Percentiles rank a stretch among this genome's conserved stretches.
Evolutionary conservation across 2,113 vertebrate genomes (phyloP).

Genomic region (Azemiops feae): DNA sequence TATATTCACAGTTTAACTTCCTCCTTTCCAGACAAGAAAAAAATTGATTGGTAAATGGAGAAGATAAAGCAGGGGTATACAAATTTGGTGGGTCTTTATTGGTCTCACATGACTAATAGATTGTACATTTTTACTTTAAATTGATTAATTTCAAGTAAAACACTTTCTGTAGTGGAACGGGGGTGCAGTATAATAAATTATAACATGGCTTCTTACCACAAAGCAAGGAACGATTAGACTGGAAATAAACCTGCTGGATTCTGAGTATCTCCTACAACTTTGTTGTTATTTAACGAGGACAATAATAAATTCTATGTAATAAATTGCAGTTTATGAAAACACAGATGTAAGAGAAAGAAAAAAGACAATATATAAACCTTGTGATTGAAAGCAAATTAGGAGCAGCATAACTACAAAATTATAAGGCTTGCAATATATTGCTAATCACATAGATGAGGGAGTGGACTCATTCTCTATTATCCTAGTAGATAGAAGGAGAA

Average conservation of each 20-base stretch:
- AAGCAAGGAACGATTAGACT: not conserved
- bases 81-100: not conserved
- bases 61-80: not conserved
- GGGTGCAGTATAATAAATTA: not conserved
- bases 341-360: not conserved
- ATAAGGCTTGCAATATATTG: not conserved
- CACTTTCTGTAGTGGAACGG: not conserved
- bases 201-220: not conserved
- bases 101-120: not conserved
- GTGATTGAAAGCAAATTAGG: not conserved
- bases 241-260: not conserved
- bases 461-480: not conserved
- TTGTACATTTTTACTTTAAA: not conserved
- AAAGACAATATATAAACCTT: not conserved
- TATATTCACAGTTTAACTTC: not conserved
- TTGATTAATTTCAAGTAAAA: not conserved
- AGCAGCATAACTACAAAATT: not conserved
- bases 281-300: not conserved
- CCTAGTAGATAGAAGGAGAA: not conserved
- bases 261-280: not conserved
- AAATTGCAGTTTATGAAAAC: not conserved
- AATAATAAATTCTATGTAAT: not conserved
- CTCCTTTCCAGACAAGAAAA: not conserved
- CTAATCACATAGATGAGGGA: not conserved
- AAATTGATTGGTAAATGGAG: not conserved